Evolutionary conservation across 1,140 invertebrate species (phyloP).

Genomic region (Procambarus clarkii): DNA sequence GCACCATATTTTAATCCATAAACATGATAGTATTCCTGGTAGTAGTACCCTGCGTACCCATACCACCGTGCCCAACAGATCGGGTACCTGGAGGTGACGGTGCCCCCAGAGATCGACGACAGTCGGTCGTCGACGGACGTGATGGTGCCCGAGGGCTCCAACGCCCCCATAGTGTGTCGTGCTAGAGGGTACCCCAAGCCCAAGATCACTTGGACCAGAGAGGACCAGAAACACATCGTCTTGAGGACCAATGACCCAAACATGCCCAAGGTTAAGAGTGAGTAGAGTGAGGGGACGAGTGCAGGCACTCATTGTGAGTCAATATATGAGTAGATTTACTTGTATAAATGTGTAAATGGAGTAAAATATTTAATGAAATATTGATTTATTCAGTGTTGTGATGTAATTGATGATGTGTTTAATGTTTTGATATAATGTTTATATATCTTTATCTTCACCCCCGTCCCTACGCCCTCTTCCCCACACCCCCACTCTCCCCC

Average conservation of each 20-base stretch:
- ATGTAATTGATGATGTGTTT: too few species aligned
- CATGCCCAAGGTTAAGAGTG: slow-evolving; percentile 37
- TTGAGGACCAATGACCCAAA: slow-evolving; percentile 41
- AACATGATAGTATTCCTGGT: too few species aligned
- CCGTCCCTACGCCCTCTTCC: slow-evolving; percentile 72
- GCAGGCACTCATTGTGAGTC: too few species aligned
- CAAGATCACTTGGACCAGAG: slow-evolving; percentile 78
- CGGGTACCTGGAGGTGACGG: slow-evolving; percentile 87
- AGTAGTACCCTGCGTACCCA: too few species aligned
- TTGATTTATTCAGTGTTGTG: too few species aligned
- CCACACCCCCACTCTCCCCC: background rate
- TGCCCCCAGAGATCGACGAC: slow-evolving; percentile 88
- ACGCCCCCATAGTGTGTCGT: slow-evolving; percentile 82
- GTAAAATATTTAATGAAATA: too few species aligned
- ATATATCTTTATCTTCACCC: slow-evolving; percentile 74
- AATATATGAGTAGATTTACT: too few species aligned
- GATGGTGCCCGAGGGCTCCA: slow-evolving; percentile 85
- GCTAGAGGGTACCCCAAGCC: slow-evolving; percentile 81
- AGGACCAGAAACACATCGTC: slow-evolving; percentile 55
- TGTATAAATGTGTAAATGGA: too few species aligned
- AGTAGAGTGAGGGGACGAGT: slow-evolving; percentile 6
- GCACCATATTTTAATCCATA: too few species aligned
- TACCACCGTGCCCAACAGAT: slow-evolving; percentile 79
- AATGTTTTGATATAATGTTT: background rate
- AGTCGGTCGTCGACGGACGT: slow-evolving; percentile 79